Percentiles rank a stretch among this genome's conserved stretches.
Evolutionary conservation across 2,113 vertebrate species (phyloP).

Genomic region (Chaenocephalus aceratus): DNA sequence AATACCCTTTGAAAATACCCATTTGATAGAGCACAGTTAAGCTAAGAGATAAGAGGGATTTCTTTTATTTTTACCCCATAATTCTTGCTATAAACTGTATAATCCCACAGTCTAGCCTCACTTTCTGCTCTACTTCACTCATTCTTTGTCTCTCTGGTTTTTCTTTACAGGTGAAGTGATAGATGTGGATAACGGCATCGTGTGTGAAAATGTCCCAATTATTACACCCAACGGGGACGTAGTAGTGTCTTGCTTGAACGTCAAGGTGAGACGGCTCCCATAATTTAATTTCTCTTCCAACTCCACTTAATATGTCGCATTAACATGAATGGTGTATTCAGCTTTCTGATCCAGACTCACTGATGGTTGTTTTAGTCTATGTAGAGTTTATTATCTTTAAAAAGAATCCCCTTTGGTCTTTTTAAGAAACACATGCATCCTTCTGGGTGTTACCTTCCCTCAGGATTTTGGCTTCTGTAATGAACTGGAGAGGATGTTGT

Average conservation of each 20-base stretch:
- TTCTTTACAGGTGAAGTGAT: constrained; percentile 90
- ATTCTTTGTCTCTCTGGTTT: constrained; percentile 6
- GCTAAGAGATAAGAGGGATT: constrained; percentile 8
- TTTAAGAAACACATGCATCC: background rate
- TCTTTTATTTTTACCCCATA: constrained; percentile 12
- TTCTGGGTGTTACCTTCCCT: too few relatives aligned
- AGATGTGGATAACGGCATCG: constrained; percentile 96
- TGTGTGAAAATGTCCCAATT: constrained; percentile 97
- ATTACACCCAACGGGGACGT: constrained; percentile 97
- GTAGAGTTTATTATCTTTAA: too few relatives aligned
- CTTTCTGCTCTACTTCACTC: background rate
- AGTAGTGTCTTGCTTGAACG: constrained; percentile 95
- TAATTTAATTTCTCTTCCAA: background rate
- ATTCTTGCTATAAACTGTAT: background rate
- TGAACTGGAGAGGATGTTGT: too few relatives aligned
- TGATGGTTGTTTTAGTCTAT: too few relatives aligned
- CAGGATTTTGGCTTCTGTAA: too few relatives aligned
- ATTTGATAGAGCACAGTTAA: constrained; percentile 18
- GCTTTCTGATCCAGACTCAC: background rate
- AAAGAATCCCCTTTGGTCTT: too few relatives aligned
- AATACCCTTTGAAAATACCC: background rate
- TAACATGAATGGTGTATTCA: background rate
- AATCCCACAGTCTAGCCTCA: constrained; percentile 11
- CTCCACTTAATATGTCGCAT: background rate
- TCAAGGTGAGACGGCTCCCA: constrained; percentile 86